Evolutionary conservation across 2,113 vertebrate genomes (phyloP), one percentile per base, ranked within the genome.

Genomic region (Phaethornis superciliosus): DNA sequence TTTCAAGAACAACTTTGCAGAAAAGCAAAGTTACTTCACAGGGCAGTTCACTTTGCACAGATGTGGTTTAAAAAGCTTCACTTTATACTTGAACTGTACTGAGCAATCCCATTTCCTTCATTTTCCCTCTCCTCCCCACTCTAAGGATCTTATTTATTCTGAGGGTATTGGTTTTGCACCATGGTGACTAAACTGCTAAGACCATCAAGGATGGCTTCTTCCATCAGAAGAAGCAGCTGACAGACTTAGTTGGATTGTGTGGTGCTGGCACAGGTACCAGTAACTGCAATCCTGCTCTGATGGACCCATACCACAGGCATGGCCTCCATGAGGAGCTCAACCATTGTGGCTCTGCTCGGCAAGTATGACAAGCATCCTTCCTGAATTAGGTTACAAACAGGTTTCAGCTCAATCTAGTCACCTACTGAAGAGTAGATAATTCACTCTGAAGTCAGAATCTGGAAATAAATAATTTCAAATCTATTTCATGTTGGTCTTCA

Each of bases 271-370:
- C 11, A 32, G 21, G 46, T 24, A 40, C 4, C 24, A 55, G 30
- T n/a, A 70, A n/a, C 10, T 55, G n/a, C 40, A 84, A 6, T 13
- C 2, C 2, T 0, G 0, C 18, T 52, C 15, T 75, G 14, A 24
- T 42, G 32, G 32, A 18, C 21, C 86, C 21, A 10, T 85, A 30
- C 24, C 8, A 27, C 17, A 17, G 14, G 2, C 24, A 54, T 12
- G 49, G 15, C 3, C 6, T 5, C 54, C 12, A 28, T 2, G 12
- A 79, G 7, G 72, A 87, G 51, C 56, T 9, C 20, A 62, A 2
- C 22, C 6, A 10, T 23, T 2, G 0, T 0, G 0, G 21, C 30
- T 84, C 54, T 94, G 18, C 40, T 77, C n/a, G 68, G 28, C 35
- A 46, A 40, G 10, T 33, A 37, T 33, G 62, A 63, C 27, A 42